Conservation (phyloP, 2,888 invertebrate genomes). For the Acleris emargana region DNA sequence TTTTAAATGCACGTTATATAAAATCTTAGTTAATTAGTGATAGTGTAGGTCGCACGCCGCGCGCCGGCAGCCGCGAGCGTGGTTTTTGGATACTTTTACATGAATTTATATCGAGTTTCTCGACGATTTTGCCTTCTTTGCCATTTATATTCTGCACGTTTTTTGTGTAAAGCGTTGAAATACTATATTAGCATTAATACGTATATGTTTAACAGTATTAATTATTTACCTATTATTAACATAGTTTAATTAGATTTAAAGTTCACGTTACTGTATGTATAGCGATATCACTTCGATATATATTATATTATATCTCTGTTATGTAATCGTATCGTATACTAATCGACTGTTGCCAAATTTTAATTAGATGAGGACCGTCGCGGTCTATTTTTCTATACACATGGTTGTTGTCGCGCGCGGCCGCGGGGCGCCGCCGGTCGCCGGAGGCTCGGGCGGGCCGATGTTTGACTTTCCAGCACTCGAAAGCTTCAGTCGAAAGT, state of each 20-base stretch:
- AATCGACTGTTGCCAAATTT: constrained; percentile 66
- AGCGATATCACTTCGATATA: constrained; percentile 22
- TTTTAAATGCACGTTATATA: constrained; percentile 9
- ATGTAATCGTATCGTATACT: constrained; percentile 35
- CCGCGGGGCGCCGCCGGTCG: no score
- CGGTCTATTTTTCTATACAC: constrained; percentile 11
- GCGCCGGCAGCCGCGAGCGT: neutral
- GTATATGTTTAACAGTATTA: constrained; percentile 29
- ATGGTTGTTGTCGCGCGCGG: no score
- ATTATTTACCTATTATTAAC: constrained; percentile 14
- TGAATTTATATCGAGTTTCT: neutral
- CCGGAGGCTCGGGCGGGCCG: no score
- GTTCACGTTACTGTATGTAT: constrained; percentile 17
- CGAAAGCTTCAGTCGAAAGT: no score
- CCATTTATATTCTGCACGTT: constrained; percentile 20
- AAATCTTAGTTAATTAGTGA: constrained; percentile 3
- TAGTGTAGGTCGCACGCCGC: constrained; percentile 1
- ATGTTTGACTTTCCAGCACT: neutral
- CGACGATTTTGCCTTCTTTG: constrained; percentile 17
- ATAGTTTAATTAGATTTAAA: constrained; percentile 17
- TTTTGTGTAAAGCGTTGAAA: constrained; percentile 18
- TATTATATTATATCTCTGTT: constrained; percentile 29
- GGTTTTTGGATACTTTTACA: constrained; percentile 31
- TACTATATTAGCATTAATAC: constrained; percentile 6
- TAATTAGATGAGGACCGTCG: constrained; percentile 49